Base-by-base conservation (phyloP, 2,113 vertebrate species). In the Pelodiscus sinensis region DNA sequence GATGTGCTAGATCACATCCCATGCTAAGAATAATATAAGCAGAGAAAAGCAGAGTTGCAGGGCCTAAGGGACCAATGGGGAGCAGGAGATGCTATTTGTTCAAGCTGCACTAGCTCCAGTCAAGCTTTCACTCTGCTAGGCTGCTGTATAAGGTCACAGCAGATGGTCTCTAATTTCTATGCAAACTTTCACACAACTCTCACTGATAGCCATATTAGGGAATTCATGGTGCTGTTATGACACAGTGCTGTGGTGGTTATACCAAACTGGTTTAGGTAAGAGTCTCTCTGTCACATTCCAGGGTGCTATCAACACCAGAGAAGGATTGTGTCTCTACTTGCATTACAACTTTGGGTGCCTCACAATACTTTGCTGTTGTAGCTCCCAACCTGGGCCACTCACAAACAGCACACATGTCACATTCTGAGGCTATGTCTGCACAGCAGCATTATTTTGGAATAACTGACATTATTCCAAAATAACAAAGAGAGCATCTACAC, bases 1-100 rank as follows among this genome's bases (percentile, higher is more conserved):
- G 89, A 8, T 24, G 16, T 93, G 90, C 16, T 50, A 85, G 87
- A 44, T 88, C 19, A n/a, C n/a, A 89, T 90, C 82, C 75, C 87
- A 86, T 29, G 88, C 71, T 56, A 88, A 44, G 85, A 79, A 73
- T 22, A 82, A 81, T 19, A 60, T 16, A 84, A 14, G 79, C 11
- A 78, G 50, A 87, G 51, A 85, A 0, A 1, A 85, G 84, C 22
- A 65, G 18, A 68, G 22, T 44, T 93, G 85, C 82, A 83, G 51
- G 35, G 29, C 62, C 62, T 65, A 62, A 6, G 78, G 90, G 90
- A 54, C 88, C 89, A 75, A 60, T 38, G 65, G 56, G 84, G 84
- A 13, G 84, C 1, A 1, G 38, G 73, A 38, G 75, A 56, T 15
- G 60, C 2, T 1, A 0, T 29, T 87, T 92, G 56, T 9, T 78